These are phyloP conservation scores for Bemisia tabaci DNA, from an alignment of 1,140 invertebrate species.

Conservation along the genomic window DNA sequence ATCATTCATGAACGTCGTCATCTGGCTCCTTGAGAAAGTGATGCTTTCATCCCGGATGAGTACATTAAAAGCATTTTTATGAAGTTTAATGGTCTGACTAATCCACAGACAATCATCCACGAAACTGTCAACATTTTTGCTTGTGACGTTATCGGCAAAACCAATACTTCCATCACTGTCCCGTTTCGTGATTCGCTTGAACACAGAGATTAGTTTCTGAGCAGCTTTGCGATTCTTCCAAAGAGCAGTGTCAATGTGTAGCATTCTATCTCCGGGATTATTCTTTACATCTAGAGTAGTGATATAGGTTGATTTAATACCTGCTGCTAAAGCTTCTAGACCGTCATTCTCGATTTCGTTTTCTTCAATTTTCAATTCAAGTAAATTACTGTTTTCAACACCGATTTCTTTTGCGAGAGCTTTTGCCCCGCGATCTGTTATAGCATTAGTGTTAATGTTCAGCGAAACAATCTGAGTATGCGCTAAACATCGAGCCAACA, in stretches of 20 bases:
- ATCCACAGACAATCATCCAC: background rate
- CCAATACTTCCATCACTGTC: too few relatives aligned
- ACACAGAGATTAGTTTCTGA: background rate
- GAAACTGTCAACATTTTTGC: background rate
- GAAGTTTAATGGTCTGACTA: background rate
- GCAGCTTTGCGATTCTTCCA: background rate
- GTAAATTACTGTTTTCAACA: background rate
- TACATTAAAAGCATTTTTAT: background rate
- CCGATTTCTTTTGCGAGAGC: background rate
- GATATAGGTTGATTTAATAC: background rate
- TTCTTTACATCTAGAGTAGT: background rate
- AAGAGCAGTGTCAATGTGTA: background rate
- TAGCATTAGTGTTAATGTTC: background rate
- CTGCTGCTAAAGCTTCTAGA: background rate
- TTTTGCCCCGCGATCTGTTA: background rate
- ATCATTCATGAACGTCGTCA: background rate
- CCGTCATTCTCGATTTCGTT: background rate
- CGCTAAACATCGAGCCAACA: background rate
- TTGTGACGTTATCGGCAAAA: too few relatives aligned
- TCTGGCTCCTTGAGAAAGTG: background rate
- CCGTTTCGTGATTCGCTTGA: too few relatives aligned
- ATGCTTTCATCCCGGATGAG: background rate
- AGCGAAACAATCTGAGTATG: background rate
- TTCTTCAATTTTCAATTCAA: background rate
- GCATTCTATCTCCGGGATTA: background rate